Base-by-base conservation (phyloP, 2,113 vertebrate species). In the Gnathonemus longibarbis region DNA sequence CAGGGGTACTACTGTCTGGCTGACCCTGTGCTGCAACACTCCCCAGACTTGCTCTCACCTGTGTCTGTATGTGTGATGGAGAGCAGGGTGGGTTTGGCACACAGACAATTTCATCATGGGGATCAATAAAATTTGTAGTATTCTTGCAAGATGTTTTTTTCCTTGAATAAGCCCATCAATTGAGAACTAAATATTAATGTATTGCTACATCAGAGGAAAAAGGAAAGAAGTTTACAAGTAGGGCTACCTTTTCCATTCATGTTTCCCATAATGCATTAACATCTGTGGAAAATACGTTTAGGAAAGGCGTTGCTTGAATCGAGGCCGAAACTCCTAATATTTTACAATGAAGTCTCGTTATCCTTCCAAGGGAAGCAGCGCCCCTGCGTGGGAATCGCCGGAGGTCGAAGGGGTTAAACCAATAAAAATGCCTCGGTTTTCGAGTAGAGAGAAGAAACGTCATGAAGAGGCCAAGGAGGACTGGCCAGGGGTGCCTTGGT, bases 371-470 rank as follows among this genome's bases (percentile, higher is more conserved):
- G 50, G 80, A 85, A 89, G 52, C 24, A 9, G 13, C 6, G 19
- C 13, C 35, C 39, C 13, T 50, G 50, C 17, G 39, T 89, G 89
- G 49, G 89, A 58, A 24, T 50, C 35, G 50, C 77, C 35, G 8
- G 10, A 35, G 74, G 50, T 45, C 24, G 50, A 39, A 89, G 53
- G 80, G 27, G 89, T 84, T 62, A 39, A 62, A 42, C 53, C 89
- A 89, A 89, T 89, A 89, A 89, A 89, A 89, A 89, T 89, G 89
- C 89, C 89, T 89, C 17, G 80, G 89, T 89, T 89, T 89, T 27
- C 3, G 49, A 42, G 42, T 83, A 31, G 39, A 85, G 80, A 85
- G 58, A 89, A 89, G 52, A 89, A 49, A 52, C 42, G n/a, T 89
- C 42, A 21, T 39, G 83, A 52, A 27, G 49, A 24, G 89, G 80